Conservation (phyloP, 2,797 vertebrate genomes). For the Thunnus albacares region DNA sequence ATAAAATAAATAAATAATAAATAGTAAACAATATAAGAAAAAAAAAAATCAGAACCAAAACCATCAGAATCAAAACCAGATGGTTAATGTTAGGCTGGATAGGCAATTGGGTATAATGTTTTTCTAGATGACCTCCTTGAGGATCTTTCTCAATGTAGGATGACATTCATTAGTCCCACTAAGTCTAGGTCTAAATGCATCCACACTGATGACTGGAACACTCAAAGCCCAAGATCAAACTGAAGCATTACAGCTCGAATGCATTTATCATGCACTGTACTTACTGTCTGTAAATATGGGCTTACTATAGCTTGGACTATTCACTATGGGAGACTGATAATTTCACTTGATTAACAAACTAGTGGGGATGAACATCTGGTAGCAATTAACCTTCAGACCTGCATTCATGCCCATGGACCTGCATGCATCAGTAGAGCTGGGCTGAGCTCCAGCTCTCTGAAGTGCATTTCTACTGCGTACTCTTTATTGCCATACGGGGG, state of each 20-base stretch:
- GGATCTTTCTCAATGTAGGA: background rate
- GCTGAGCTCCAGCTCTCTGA: conserved; percentile 67
- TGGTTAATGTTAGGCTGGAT: background rate
- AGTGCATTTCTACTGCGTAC: conserved; percentile 32
- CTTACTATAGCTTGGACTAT: conserved; percentile 26
- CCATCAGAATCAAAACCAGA: background rate
- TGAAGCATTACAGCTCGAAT: background rate
- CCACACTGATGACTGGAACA: background rate
- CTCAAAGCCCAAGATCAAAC: conserved; percentile 20
- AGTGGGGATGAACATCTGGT: conserved; percentile 78
- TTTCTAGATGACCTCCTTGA: background rate
- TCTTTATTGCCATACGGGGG: conserved; percentile 29
- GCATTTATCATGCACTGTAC: conserved; percentile 14
- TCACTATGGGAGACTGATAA: conserved; percentile 67
- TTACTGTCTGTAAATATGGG: conserved; percentile 38
- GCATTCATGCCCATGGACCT: conserved; percentile 67
- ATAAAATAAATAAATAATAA: no score
- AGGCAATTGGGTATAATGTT: background rate
- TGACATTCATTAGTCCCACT: conserved; percentile 5
- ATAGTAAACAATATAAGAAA: no score
- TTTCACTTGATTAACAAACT: conserved; percentile 81
- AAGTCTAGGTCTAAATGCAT: conserved; percentile 13
- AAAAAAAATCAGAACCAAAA: no score
- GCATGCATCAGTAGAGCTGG: conserved; percentile 63
- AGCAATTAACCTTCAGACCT: conserved; percentile 82